Evolutionary conservation across 2,888 invertebrate genomes (phyloP), one percentile per base, ranked within the genome.

Genomic region (Erebia aethiops): DNA sequence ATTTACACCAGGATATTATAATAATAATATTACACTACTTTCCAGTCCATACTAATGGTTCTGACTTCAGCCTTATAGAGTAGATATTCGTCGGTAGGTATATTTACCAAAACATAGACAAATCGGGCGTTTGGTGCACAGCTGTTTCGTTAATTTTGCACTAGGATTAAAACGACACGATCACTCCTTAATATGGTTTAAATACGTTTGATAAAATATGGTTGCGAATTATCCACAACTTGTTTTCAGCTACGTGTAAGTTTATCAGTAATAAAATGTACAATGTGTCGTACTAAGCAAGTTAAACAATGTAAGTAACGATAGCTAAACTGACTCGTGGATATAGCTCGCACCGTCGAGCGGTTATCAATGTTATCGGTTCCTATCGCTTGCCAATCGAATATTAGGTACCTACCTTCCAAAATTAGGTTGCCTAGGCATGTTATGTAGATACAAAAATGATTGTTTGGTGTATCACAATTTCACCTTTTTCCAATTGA

Each of bases 301-400:
- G 35, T 65, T 3, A 35, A 54, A 43, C 56, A 56, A 56, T 43
- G 43, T 46, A n/a, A 56, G 1, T 26, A 26, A 26, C 43, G 43
- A 66, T 56, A 56, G 18, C 18, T 18, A 66, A 52, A 57, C 71
- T 49, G 71, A 65, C 35, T 52, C 56, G 21, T 18, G 14, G 41
- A 68, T 66, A 69, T 61, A 66, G 57, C 57, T 18, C 57, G 60
- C 61, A 67, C 52, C 5, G 5, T n/a, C 69, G 35, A 16, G 54
- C 54, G 58, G 11, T 72, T 72, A 74, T 74, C 70, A 62, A 72
- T 52, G 64, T 74, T 69, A 71, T 71, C 67, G 18, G 43, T 58
- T 43, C 88, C 81, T 54, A 92, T 91, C 80, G 89, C 92, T 0
- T 92, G 90, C 76, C 54, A 18, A 61, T 68, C 51, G 43, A 60